These are phyloP conservation scores for Glyptemys insculpta DNA, from an alignment of 2,797 vertebrate species.

Conservation along the genomic window DNA sequence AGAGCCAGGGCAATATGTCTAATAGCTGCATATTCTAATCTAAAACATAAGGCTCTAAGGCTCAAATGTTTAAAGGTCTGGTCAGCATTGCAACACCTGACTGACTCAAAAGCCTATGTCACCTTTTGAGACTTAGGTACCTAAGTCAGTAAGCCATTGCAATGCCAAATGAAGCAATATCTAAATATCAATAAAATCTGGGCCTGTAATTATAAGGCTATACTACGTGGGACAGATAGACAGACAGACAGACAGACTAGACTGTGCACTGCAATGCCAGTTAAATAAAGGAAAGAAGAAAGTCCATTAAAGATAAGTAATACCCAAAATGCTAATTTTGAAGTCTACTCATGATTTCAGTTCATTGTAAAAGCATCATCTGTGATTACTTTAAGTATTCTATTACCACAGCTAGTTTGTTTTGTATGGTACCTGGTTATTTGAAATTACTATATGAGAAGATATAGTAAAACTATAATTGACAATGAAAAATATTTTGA, in stretches of 20 bases:
- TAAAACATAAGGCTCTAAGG: not conserved
- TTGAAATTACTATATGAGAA: not conserved
- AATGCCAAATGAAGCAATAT: not conserved
- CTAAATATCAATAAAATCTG: not conserved
- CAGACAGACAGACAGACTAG: not conserved
- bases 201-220: not conserved
- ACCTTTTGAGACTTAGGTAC: not conserved
- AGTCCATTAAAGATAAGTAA: not conserved
- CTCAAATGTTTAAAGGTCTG: not conserved
- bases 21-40: not conserved
- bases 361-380: not conserved
- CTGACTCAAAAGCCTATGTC: not conserved
- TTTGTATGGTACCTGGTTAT: not conserved
- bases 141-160: not conserved
- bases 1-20: not conserved
- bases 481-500: not conserved
- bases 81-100: not conserved
- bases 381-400: not conserved
- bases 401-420: not conserved
- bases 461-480: not conserved
- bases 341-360: slow-evolving; percentile 6
- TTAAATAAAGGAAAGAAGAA: slow-evolving; percentile 22
- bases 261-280: not conserved
- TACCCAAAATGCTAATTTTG: not conserved
- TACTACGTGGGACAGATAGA: not conserved